phyloP scores from a whole-genome alignment of 2,113 vertebrate species.

The Zingel zingel region DNA sequence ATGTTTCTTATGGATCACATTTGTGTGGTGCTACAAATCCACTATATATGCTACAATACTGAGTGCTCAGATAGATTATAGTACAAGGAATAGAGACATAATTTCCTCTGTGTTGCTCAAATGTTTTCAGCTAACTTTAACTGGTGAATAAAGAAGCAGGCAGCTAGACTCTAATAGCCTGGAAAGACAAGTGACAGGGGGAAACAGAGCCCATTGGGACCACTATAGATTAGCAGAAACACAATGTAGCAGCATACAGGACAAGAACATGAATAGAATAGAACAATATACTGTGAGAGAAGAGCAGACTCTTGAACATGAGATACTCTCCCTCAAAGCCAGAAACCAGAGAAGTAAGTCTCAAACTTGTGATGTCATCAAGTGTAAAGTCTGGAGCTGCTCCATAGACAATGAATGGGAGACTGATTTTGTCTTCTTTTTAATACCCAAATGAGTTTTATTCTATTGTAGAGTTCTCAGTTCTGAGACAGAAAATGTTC shows the following conservation, averaged over 20 bases:
- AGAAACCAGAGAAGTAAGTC: too few relatives aligned
- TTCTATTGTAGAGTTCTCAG: too few relatives aligned
- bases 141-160: constrained; percentile 1
- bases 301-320: neutral
- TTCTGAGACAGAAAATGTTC: too few relatives aligned
- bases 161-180: neutral
- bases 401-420: too few relatives aligned
- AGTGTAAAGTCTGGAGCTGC: too few relatives aligned
- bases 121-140: constrained; percentile 7
- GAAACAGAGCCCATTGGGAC: constrained; percentile 28
- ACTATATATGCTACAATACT: neutral
- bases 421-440: too few relatives aligned
- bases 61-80: neutral
- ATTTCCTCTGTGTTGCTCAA: neutral
- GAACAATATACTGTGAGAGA: neutral
- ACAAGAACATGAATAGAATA: constrained; percentile 14
- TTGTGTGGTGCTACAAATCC: neutral
- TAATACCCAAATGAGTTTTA: too few relatives aligned
- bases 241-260: constrained; percentile 1
- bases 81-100: neutral
- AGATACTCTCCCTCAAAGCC: too few relatives aligned
- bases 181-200: constrained; percentile 5
- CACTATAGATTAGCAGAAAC: constrained; percentile 18
- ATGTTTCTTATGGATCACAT: neutral
- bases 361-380: too few relatives aligned